These are phyloP conservation scores for Ophioderma brevispina DNA, from an alignment of 35 echinoderm and acorn worm genomes.

Conservation along the genomic window DNA sequence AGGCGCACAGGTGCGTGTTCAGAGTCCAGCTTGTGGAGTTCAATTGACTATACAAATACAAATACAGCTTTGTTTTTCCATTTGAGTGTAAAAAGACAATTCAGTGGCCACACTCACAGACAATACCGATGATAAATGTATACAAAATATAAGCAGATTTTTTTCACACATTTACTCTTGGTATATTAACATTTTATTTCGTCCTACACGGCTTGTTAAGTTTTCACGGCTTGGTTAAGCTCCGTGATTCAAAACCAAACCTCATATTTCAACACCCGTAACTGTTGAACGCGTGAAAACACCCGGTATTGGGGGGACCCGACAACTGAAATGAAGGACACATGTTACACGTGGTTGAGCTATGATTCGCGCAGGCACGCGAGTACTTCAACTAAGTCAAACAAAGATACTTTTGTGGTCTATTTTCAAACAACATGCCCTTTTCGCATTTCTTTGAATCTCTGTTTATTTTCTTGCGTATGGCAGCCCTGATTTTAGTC, in stretches of 20 bases:
- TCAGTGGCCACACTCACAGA: neutral
- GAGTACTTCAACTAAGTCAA: too few species aligned
- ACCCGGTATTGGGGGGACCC: neutral
- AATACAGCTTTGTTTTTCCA: neutral
- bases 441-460: too few species aligned
- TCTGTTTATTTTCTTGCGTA: too few species aligned
- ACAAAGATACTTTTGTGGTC: too few species aligned
- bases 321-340: too few species aligned
- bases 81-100: neutral
- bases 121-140: neutral
- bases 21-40: neutral
- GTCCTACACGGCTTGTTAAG: slow-evolving; percentile 1
- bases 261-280: neutral
- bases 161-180: neutral
- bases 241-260: neutral
- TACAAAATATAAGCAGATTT: neutral
- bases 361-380: too few species aligned
- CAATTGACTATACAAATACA: neutral
- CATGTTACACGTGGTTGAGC: too few species aligned
- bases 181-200: neutral
- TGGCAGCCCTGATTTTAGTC: too few species aligned
- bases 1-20: too few species aligned
- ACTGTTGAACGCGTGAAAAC: neutral
- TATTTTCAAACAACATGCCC: too few species aligned
- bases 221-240: neutral